phyloP scores from a whole-genome alignment of 1,140 invertebrate genomes.

The Dryas iulia region DNA sequence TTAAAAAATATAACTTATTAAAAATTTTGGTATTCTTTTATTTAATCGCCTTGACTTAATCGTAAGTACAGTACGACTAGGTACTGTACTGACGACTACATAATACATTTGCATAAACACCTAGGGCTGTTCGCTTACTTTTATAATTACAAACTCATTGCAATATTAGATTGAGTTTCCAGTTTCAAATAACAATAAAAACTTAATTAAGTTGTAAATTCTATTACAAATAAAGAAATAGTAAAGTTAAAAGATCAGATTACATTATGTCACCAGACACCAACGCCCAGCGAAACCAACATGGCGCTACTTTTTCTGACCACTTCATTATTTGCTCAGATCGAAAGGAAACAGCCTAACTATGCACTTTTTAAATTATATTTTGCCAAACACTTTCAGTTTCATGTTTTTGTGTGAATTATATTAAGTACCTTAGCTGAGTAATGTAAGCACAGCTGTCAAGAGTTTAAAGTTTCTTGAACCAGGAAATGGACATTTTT shows the following conservation, averaged over 20 bases:
- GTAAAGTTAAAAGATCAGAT: not conserved
- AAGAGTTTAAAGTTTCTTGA: not conserved
- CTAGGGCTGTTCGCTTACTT: too few species aligned
- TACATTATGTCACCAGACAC: not conserved
- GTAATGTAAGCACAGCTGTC: not conserved
- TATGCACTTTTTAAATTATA: not conserved
- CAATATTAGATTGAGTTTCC: too few species aligned
- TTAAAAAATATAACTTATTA: too few species aligned
- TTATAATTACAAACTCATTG: too few species aligned
- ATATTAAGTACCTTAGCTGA: not conserved
- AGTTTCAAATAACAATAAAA: too few species aligned
- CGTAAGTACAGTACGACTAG: too few species aligned
- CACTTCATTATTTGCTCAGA: not conserved
- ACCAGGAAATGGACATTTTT: not conserved
- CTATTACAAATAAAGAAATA: not conserved
- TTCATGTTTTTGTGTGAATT: not conserved
- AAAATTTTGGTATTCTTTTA: too few species aligned
- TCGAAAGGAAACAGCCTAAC: not conserved
- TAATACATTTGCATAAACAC: too few species aligned
- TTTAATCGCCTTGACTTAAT: too few species aligned
- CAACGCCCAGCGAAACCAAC: not conserved
- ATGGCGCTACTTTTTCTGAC: not conserved
- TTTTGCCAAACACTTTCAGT: not conserved
- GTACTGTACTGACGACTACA: too few species aligned
- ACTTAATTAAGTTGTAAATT: not conserved